Base-by-base conservation (phyloP, 2,888 invertebrate species). In the Dicyrtomina minuta region DNA sequence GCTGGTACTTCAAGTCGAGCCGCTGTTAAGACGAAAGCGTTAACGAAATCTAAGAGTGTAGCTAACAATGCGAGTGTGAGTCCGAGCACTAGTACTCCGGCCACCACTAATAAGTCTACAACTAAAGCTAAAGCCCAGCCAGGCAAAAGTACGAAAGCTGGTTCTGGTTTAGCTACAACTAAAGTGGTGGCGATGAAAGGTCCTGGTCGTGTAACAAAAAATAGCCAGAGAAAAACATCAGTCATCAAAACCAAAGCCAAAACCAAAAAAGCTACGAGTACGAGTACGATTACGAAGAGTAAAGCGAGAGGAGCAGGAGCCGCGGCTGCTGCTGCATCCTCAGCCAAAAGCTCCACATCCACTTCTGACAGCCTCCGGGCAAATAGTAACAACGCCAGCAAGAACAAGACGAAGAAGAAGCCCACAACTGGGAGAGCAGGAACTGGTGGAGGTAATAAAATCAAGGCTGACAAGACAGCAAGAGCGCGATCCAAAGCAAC, bases 401-500 rank as follows among this genome's bases (percentile, higher is more conserved):
- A n/a, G n/a, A n/a, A n/a, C n/a, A n/a, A n/a, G n/a, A n/a, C n/a
- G n/a, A n/a, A n/a, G n/a, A n/a, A n/a, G n/a, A n/a, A n/a, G n/a
- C n/a, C n/a, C n/a, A n/a, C n/a, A n/a, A n/a, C n/a, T n/a, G n/a
- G n/a, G n/a, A n/a, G n/a, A n/a, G n/a, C n/a, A n/a, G n/a, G n/a
- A n/a, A n/a, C n/a, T n/a, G 49, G 12, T 8, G 49, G 8, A 12
- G 49, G 49, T 49, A 49, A 49, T 49, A 49, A 49, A 49, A 49
- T 49, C 49, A 49, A 49, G 49, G 49, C 49, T 49, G 49, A 49
- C 49, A 49, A 49, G 49, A 49, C 49, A n/a, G 17, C n/a, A n/a
- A 49, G n/a, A n/a, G n/a, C 49, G n/a, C n/a, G n/a, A n/a, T n/a
- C n/a, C n/a, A 10, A 39, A 51, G 53, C 46, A 51, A 13, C 33